Evolutionary conservation across 2,113 vertebrate species (phyloP), one percentile per base, ranked within the genome.

Genomic region (Cinclus cinclus): DNA sequence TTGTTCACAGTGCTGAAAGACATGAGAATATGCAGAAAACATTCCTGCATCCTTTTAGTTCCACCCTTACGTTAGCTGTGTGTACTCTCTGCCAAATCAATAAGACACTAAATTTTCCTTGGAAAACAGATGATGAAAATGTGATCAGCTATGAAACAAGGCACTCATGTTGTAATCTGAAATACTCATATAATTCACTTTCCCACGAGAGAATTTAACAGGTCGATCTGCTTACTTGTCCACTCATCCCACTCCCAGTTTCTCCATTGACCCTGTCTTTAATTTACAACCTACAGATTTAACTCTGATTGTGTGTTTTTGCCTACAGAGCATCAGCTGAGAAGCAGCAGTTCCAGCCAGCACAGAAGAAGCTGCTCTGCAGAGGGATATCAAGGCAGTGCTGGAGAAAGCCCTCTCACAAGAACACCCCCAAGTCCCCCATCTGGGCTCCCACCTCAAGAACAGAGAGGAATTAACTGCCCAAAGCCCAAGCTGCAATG

Each of bases 1-100:
- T 96, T 93, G 90, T 94, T 95, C 9, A 5, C 4, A 1, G 88
- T 24, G 90, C 74, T 70, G 85, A 92, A 85, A 96, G 89, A 50
- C 62, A 60, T 83, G 92, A 93, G 70, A 94, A 69, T 16, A 91
- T 58, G 90, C 93, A 71, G 83, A 89, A 91, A 90, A 35, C 65
- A 88, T 73, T 83, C 83, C 70, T 46, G 76, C 73, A 79, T 80
- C 74, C 41, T 53, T n/a, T 62, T 23, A 68, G 49, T 75, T 68
- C 62, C 93, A 47, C 83, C 52, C 94, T 65, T 64, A 41, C 69
- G 58, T 39, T 90, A 90, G 55, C 11, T 65, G 84, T 63, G 41
- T 33, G 78, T 41, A 20, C 56, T 71, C 28, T 9, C 16, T 58
- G 76, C 70, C 86, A 79, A 64, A 71, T 37, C 90, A 77, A 6